Conservation (phyloP, 1,140 invertebrate genomes). For the Drosophila neocordata region DNA sequence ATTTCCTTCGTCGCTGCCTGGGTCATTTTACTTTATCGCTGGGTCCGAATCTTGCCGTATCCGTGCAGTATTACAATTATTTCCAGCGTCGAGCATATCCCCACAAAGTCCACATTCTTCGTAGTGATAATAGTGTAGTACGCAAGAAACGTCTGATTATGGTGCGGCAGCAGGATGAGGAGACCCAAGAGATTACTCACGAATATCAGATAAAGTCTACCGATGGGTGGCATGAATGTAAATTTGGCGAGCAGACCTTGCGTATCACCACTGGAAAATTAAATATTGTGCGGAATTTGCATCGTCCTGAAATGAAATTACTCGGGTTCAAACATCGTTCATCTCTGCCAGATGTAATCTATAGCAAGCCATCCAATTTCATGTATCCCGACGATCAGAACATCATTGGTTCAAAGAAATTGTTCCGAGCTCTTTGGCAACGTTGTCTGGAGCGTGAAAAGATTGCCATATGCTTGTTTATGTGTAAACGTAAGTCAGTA, state of each 20-base stretch:
- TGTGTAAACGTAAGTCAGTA: conserved; percentile 69
- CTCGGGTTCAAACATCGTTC: conserved; percentile 77
- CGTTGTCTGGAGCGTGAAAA: conserved; percentile 72
- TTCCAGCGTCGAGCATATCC: conserved; percentile 63
- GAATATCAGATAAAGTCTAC: conserved; percentile 62
- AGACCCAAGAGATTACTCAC: conserved; percentile 50
- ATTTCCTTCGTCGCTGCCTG: conserved; percentile 67
- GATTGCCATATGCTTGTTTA: conserved; percentile 75
- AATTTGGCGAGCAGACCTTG: conserved; percentile 44
- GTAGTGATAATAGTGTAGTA: conserved; percentile 69
- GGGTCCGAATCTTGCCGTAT: conserved; percentile 62
- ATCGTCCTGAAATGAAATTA: conserved; percentile 69
- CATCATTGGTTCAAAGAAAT: conserved; percentile 69
- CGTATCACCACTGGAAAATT: conserved; percentile 59
- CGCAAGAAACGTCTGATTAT: conserved; percentile 55
- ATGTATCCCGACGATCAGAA: conserved; percentile 78
- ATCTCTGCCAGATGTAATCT: conserved; percentile 42
- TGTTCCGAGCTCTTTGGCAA: conserved; percentile 79
- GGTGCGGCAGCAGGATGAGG: conserved; percentile 52
- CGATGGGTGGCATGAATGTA: conserved; percentile 64
- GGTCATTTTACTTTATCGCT: conserved; percentile 70
- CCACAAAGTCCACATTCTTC: conserved; percentile 60
- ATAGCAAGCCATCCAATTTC: conserved; percentile 70
- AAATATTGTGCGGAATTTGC: conserved; percentile 56
- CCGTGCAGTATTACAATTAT: conserved; percentile 75